Evolutionary conservation across 2,888 invertebrate species (phyloP).

Genomic region (Listrodromus nycthemerus): DNA sequence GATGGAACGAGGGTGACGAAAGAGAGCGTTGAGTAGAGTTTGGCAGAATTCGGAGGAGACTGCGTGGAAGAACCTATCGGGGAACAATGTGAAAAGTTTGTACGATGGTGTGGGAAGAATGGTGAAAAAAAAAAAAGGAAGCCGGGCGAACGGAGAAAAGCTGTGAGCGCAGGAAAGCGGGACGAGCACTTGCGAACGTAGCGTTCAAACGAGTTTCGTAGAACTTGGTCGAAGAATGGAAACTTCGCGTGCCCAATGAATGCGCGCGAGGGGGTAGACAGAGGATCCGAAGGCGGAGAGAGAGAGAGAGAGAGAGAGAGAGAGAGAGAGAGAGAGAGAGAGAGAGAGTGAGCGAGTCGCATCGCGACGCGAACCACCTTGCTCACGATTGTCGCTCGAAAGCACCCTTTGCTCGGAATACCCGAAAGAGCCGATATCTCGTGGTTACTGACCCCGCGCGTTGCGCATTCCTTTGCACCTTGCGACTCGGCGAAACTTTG

Average conservation of each 20-base stretch:
- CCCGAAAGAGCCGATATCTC: slow-evolving; percentile 2
- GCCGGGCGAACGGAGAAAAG: slow-evolving; percentile 35
- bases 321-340: background rate
- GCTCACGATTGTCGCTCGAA: slow-evolving; percentile 23
- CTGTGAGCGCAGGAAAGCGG: slow-evolving; percentile 64
- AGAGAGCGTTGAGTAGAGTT: slow-evolving; percentile 37
- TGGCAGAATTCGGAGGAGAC: slow-evolving; percentile 50
- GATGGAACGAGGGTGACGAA: slow-evolving; percentile 23
- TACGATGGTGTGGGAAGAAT: slow-evolving; percentile 59
- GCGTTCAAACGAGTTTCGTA: slow-evolving; percentile 79
- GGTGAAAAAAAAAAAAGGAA: slow-evolving; percentile 62
- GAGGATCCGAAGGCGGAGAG: background rate
- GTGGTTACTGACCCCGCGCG: slow-evolving; percentile 38
- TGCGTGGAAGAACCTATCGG: slow-evolving; percentile 62
- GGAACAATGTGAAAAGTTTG: slow-evolving; percentile 66
- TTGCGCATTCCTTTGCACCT: slow-evolving; percentile 8
- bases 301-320: slow-evolving; percentile 1
- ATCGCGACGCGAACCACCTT: slow-evolving; percentile 9
- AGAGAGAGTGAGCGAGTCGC: slow-evolving; percentile 9
- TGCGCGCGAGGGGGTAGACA: slow-evolving; percentile 18
- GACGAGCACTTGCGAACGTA: slow-evolving; percentile 66
- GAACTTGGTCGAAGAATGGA: slow-evolving; percentile 79
- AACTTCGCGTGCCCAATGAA: slow-evolving; percentile 73
- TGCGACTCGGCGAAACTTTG: slow-evolving; percentile 20
- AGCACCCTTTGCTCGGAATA: slow-evolving; percentile 17